Conservation (phyloP, 2,888 invertebrate species). For the Incurvaria masculella region DNA sequence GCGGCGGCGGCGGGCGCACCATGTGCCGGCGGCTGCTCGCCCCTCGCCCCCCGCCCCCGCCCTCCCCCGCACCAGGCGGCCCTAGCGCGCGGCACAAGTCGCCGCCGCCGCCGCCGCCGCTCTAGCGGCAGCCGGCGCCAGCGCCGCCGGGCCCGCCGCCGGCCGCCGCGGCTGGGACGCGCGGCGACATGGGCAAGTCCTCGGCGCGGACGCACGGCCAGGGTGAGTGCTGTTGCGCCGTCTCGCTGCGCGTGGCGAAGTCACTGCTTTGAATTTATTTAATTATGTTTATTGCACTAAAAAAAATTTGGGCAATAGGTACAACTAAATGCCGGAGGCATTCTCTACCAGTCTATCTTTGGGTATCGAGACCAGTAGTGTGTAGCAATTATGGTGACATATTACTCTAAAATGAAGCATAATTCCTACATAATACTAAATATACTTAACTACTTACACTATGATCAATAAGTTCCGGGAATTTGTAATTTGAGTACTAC, state of each 20-base stretch:
- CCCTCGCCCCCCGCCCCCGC: conserved; percentile 52
- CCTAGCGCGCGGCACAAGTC: conserved; percentile 47
- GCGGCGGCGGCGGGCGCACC: background rate
- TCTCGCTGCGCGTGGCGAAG: conserved; percentile 30
- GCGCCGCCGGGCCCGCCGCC: conserved; percentile 22
- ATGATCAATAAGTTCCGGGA: no score
- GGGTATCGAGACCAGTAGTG: conserved; percentile 11
- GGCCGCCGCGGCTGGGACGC: conserved; percentile 18
- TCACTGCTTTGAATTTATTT: conserved; percentile 20
- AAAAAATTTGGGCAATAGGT: no score
- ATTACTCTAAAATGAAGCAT: conserved; percentile 12
- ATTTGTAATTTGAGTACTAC: no score
- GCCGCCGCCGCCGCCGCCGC: conserved; percentile 44
- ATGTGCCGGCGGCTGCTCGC: conserved; percentile 26
- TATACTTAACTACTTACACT: no score
- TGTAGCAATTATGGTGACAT: no score
- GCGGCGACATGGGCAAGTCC: conserved; percentile 58
- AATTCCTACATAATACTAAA: no score
- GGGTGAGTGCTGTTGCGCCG: conserved; percentile 40
- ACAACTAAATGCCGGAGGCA: no score
- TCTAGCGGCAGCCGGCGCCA: conserved; percentile 41
- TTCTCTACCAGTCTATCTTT: no score
- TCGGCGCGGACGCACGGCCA: conserved; percentile 58
- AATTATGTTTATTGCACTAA: no score
- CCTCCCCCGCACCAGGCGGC: conserved; percentile 46